Base-by-base conservation (phyloP, 2,797 vertebrate genomes). In the Lepus oiostolus region DNA sequence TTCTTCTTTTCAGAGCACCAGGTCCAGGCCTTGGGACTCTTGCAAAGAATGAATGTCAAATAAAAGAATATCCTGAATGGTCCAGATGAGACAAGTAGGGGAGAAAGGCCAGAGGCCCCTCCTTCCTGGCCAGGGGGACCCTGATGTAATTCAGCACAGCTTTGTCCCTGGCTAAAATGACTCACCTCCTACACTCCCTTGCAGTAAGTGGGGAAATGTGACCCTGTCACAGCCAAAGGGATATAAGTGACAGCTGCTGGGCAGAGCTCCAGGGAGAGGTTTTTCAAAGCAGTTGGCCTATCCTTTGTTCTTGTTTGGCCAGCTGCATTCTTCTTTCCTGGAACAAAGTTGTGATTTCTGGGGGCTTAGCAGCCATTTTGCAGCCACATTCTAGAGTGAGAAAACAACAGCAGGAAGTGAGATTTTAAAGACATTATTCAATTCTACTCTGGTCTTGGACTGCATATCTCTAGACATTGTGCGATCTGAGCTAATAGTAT, bases 61-160 rank as follows among this genome's bases (percentile, higher is more conserved):
- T 70, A 90, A 87, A 85, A 86, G 54, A 58, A 90, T 77, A 19
- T 89, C 92, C 88, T 67, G 70, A 88, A 32, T 1, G 42, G 42
- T 47, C 42, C 8, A 47, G 42, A 8, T 1, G 8, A 58, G 67
- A 75, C 93, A 91, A 92, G 88, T 10, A 9, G 52, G 38, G 42
- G 38, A 9, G 0, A 79, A 83, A 85, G 12, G 22, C 7, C 72
- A 88, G 35, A 70, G 65, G 9, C 26, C 5, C 26, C 50, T 84
- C 85, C 24, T 82, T 91, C 32, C 24, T 68, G 65, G 80, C 35
- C 60, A 28, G 87, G 0, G 72, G 65, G 75, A 82, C 26, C 19
- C 14, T 26, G 50, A 70, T 68, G 58, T 72, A 54, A 42, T 68
- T 80, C 87, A 81, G 87, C 62, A 28, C 42, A 22, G 42, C 81